Evolutionary conservation across 2,113 vertebrate genomes (phyloP).

Genomic region (Salminus brasiliensis): DNA sequence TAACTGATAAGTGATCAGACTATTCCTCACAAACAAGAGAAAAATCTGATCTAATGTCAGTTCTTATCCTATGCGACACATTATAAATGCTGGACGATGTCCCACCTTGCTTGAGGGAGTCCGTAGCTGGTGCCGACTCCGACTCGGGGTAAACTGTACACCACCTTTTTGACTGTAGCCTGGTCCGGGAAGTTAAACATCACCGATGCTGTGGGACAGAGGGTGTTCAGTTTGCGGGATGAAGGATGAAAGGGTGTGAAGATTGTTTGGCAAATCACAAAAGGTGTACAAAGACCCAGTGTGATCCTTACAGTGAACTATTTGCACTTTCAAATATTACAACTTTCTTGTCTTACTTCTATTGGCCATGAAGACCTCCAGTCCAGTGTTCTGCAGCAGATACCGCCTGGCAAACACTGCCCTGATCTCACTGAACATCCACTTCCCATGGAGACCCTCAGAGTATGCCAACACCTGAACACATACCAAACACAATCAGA

Average conservation of each 20-base stretch:
- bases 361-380: slow-evolving; percentile 99
- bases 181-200: slow-evolving; percentile 99
- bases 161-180: slow-evolving; percentile 97
- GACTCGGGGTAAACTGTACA: slow-evolving; percentile 96
- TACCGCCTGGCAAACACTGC: slow-evolving; percentile 97
- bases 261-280: background rate
- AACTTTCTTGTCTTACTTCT: no score
- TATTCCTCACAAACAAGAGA: background rate
- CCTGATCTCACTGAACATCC: slow-evolving; percentile 99
- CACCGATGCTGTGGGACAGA: slow-evolving; percentile 85
- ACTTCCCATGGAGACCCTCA: slow-evolving; percentile 97
- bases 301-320: background rate
- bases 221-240: background rate
- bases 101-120: slow-evolving; percentile 95
- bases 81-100: background rate
- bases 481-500: background rate
- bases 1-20: no score
- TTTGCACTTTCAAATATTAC: no score
- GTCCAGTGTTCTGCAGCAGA: slow-evolving; percentile 93
- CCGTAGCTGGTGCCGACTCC: slow-evolving; percentile 99
- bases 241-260: background rate
- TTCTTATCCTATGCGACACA: background rate
- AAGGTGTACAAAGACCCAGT: background rate
- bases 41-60: background rate
- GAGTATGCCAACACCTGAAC: slow-evolving; percentile 94